phyloP scores from a whole-genome alignment of 2,888 invertebrate species.

The Blomia tropicalis region DNA sequence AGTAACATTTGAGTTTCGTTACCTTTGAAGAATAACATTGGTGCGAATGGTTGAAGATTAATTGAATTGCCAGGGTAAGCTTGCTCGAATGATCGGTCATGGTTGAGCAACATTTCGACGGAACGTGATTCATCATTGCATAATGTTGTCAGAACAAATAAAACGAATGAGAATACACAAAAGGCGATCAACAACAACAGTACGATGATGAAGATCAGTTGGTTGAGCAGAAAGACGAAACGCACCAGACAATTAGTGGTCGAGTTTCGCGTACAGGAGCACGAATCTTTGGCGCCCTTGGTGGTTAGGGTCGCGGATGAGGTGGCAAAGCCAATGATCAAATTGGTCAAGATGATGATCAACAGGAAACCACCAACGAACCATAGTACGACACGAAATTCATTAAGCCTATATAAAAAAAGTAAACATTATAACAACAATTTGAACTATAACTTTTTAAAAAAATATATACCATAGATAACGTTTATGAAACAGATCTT shows the following conservation, averaged over 20 bases:
- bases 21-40: conserved; percentile 4
- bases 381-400: conserved; percentile 23
- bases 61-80: not conserved
- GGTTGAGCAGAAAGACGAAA: conserved; percentile 24
- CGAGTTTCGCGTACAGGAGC: conserved; percentile 22
- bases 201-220: conserved; percentile 23
- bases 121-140: conserved; percentile 19
- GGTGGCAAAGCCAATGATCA: conserved; percentile 25
- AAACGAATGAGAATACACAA: conserved; percentile 19
- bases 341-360: conserved; percentile 24
- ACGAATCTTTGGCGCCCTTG: not conserved
- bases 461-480: conserved; percentile 23
- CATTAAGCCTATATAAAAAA: conserved; percentile 21
- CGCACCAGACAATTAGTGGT: conserved; percentile 24
- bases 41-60: conserved; percentile 23
- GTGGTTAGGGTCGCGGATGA: not conserved
- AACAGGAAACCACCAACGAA: conserved; percentile 11
- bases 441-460: too few relatives aligned
- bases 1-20: conserved; percentile 21
- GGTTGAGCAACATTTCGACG: not conserved
- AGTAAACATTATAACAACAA: not conserved
- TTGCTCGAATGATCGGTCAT: not conserved
- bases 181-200: conserved; percentile 20
- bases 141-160: conserved; percentile 19
- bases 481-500: conserved; percentile 23